Conservation (phyloP, 2,113 vertebrate species). For the Ahaetulla prasina region DNA sequence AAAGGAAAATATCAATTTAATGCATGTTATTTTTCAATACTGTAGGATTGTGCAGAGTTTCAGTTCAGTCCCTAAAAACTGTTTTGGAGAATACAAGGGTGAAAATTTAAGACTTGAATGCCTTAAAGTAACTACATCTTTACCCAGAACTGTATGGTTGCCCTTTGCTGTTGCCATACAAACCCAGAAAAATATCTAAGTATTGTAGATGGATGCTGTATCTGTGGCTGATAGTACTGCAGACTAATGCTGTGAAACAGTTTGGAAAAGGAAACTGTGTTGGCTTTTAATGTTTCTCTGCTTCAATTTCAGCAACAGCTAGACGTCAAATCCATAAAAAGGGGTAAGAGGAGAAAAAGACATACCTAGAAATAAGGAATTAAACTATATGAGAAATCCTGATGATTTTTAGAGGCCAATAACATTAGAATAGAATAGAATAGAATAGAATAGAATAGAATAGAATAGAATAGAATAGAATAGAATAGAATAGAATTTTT, state of each 20-base stretch:
- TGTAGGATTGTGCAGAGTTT: background rate
- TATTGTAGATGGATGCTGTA: background rate
- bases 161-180: background rate
- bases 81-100: background rate
- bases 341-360: no score
- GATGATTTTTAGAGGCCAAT: background rate
- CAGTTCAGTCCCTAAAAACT: background rate
- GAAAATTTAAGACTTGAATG: background rate
- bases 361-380: background rate
- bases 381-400: background rate
- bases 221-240: background rate
- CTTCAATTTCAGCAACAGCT: background rate
- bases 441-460: no score
- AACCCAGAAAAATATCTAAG: background rate
- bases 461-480: no score
- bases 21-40: background rate
- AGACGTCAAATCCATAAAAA: background rate
- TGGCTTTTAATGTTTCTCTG: background rate
- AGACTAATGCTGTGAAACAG: background rate
- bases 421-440: no score
- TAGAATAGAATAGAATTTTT: no score
- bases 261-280: background rate
- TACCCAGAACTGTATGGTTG: background rate
- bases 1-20: background rate
- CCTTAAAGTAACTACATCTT: background rate